Percentiles rank a stretch among this genome's conserved stretches.
Conservation (phyloP, 2,888 invertebrate genomes). For the Drosophila flavopinicola region DNA sequence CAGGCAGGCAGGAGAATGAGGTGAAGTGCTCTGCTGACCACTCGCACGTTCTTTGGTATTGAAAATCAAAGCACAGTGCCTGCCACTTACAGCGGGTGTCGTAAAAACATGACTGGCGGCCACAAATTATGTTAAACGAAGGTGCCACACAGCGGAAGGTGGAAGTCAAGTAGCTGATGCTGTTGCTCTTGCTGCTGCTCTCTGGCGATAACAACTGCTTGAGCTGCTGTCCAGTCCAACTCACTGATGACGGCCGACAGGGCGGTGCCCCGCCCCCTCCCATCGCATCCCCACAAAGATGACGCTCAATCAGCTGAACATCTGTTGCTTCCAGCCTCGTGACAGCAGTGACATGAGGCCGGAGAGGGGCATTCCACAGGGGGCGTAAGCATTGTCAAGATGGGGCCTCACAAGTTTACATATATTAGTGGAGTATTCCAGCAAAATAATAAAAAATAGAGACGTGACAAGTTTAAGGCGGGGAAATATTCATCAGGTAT, state of each 20-base stretch:
- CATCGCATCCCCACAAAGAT: slow-evolving; percentile 41
- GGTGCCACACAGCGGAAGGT: slow-evolving; percentile 59
- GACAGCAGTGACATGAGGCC: slow-evolving; percentile 58
- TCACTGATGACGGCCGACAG: slow-evolving; percentile 57
- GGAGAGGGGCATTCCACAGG: slow-evolving; percentile 39
- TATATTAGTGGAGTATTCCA: not conserved
- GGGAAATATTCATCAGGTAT: slow-evolving; percentile 11
- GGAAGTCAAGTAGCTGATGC: slow-evolving; percentile 69
- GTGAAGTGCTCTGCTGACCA: slow-evolving; percentile 15
- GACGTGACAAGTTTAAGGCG: slow-evolving; percentile 13
- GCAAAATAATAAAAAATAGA: not conserved
- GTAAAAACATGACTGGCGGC: slow-evolving; percentile 69
- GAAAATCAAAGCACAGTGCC: slow-evolving; percentile 39
- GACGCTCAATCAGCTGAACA: slow-evolving; percentile 69
- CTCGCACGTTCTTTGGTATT: slow-evolving; percentile 18
- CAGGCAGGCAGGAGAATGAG: slow-evolving; percentile 1
- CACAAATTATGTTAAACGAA: slow-evolving; percentile 74
- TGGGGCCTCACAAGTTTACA: slow-evolving; percentile 4
- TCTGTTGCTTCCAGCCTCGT: slow-evolving; percentile 56
- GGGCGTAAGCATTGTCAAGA: not conserved
- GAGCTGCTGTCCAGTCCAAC: slow-evolving; percentile 9
- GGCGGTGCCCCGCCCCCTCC: slow-evolving; percentile 42
- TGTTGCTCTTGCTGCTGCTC: slow-evolving; percentile 8
- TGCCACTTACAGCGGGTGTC: slow-evolving; percentile 66
- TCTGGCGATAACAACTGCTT: slow-evolving; percentile 25